phyloP scores from a whole-genome alignment of 2,888 invertebrate genomes.

The Acanthoscelides obtectus region DNA sequence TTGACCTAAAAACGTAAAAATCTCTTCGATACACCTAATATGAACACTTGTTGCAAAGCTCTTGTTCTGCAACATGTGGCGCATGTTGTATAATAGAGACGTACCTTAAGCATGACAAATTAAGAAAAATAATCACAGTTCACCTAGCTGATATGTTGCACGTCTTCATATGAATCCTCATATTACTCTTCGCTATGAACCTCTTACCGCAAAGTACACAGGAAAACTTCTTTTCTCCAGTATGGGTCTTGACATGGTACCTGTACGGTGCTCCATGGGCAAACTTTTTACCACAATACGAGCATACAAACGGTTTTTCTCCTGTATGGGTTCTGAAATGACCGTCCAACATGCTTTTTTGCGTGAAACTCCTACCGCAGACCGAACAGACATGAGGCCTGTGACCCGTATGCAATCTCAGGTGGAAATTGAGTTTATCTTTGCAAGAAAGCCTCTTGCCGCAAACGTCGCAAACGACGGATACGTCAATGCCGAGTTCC shows the following conservation, averaged over 20 bases:
- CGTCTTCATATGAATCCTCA: conserved; percentile 18
- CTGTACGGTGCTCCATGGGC: conserved; percentile 5
- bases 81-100: too few relatives aligned
- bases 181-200: conserved; percentile 39
- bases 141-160: conserved; percentile 8
- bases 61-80: too few relatives aligned
- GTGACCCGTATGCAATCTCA: conserved; percentile 29
- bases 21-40: too few relatives aligned
- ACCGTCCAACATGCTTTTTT: conserved; percentile 17
- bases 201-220: conserved; percentile 43
- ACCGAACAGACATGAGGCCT: conserved; percentile 25
- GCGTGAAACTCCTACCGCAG: conserved; percentile 20
- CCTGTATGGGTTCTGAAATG: conserved; percentile 31
- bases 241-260: conserved; percentile 28
- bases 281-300: conserved; percentile 25
- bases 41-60: too few relatives aligned
- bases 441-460: conserved; percentile 24
- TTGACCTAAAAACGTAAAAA: too few relatives aligned
- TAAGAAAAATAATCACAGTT: neutral
- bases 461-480: conserved; percentile 51
- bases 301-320: conserved; percentile 25
- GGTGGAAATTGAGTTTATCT: conserved; percentile 26
- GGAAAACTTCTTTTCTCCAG: conserved; percentile 21
- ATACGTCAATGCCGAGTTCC: conserved; percentile 31
- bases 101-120: too few relatives aligned